Conservation (phyloP, 2,888 invertebrate genomes). For the Prenolepis imparis region DNA sequence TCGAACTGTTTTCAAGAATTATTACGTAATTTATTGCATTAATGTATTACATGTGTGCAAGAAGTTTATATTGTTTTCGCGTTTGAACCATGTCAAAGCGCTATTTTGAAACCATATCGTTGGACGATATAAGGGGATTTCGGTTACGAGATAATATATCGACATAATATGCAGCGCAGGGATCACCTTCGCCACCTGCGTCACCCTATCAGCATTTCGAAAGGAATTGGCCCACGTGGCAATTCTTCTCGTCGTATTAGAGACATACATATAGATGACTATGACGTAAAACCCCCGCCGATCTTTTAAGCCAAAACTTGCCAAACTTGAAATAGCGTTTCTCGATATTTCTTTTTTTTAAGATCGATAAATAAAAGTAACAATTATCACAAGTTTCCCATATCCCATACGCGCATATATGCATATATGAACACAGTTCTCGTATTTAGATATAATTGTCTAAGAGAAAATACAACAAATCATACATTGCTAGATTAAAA, state of each 20-base stretch:
- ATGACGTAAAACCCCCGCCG: background rate
- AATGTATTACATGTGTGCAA: background rate
- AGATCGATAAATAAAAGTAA: background rate
- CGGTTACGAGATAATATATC: conserved; percentile 61
- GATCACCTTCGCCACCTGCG: conserved; percentile 73
- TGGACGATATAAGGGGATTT: conserved; percentile 41
- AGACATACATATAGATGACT: background rate
- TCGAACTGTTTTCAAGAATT: background rate
- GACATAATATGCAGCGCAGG: conserved; percentile 66
- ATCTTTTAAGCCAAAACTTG: conserved; percentile 29
- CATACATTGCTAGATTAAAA: background rate
- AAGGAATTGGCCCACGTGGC: conserved; percentile 61
- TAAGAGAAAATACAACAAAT: background rate
- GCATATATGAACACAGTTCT: background rate
- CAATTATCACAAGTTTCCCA: background rate
- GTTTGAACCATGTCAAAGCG: conserved; percentile 14
- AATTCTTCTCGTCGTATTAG: conserved; percentile 33
- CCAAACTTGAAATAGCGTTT: conserved; percentile 16
- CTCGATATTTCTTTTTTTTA: background rate
- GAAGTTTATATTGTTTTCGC: background rate
- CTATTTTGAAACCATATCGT: conserved; percentile 15
- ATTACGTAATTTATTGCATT: background rate
- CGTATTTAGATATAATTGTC: background rate
- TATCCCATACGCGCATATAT: no score
- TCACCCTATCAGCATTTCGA: conserved; percentile 66